Base-by-base conservation (phyloP, 1,140 invertebrate genomes). In the Halyomorpha halys region DNA sequence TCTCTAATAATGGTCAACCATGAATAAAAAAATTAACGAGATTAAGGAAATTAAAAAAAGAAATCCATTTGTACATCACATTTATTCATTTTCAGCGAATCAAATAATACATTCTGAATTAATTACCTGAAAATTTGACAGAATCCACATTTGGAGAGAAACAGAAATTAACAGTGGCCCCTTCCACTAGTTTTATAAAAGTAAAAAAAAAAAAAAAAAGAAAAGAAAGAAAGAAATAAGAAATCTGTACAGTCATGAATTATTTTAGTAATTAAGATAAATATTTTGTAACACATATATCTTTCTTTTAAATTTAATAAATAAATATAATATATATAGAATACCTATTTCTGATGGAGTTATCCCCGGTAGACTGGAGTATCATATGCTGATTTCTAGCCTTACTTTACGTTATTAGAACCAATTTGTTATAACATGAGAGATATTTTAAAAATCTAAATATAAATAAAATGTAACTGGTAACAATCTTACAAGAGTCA, bases 291-390 rank as follows among this genome's bases (percentile, higher is more conserved):
- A 11, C 6, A 39, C 34, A 39, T 39, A 39, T 11, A 39, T 39
- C 34, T 39, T 23, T 56, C 1, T 21, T 23, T 6, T 56, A 25
- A 56, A 56, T 23, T 3, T 56, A 56, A 56, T 23, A 23, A 25
- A 23, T 23, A 56, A 56, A 23, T 23, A 23, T 23, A 23, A 18
- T 23, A 56, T 16, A 56, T 23, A 56, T 16, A 25, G 13, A 27
- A 56, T 56, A 56, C 53, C 53, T 56, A 56, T 56, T 56, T 56
- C 34, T 56, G 18, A 23, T 27, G 53, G 23, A 23, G 53, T 25
- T 23, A 6, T 15, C 53, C 53, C 19, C 23, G 21, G 53, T 25
- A 23, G 23, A 5, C n/a, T 23, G 23, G 53, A 56, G 53, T 23
- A 23, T 19, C 3, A 56, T 23, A 27, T 27, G 21, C 53, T 18